A percentile compares a stretch with the other conserved stretches of the same genome.
phyloP scores from a whole-genome alignment of 2,113 vertebrate species.

The Pseudorasbora parva region DNA sequence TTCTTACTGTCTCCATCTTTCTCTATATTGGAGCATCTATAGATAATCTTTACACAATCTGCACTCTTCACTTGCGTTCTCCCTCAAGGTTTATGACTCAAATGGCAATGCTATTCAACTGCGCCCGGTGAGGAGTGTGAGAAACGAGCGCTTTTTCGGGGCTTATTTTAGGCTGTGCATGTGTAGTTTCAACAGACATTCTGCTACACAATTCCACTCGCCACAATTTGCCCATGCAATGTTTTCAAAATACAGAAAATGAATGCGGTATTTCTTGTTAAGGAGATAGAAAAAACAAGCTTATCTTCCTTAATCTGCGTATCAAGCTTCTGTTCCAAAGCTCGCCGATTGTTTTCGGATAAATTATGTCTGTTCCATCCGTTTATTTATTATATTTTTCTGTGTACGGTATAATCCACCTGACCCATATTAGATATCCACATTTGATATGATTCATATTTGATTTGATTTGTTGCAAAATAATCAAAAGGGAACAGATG shows the following conservation, averaged over 20 bases:
- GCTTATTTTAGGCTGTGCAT: neutral
- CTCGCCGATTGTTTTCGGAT: conserved; percentile 22
- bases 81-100: conserved; percentile 39
- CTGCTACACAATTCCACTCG: neutral
- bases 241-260: conserved; percentile 28
- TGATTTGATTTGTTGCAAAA: conserved; percentile 35
- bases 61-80: conserved; percentile 32
- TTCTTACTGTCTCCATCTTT: conserved; percentile 38
- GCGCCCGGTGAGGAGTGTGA: neutral
- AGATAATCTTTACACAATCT: conserved; percentile 49
- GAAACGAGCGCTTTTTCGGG: neutral
- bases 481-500: conserved; percentile 39
- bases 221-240: conserved; percentile 37
- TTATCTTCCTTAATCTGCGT: conserved; percentile 51
- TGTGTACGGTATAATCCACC: conserved; percentile 28
- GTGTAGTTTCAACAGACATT: neutral
- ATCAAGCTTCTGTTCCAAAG: conserved; percentile 3
- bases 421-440: conserved; percentile 37
- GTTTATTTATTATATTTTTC: conserved; percentile 39
- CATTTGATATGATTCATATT: conserved; percentile 18
- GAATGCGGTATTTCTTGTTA: neutral
- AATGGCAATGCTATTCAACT: conserved; percentile 45
- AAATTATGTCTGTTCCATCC: conserved; percentile 22
- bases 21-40: conserved; percentile 35
- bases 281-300: conserved; percentile 32